Base-by-base conservation (phyloP, 2,888 invertebrate genomes). In the Rotaria macrura region DNA sequence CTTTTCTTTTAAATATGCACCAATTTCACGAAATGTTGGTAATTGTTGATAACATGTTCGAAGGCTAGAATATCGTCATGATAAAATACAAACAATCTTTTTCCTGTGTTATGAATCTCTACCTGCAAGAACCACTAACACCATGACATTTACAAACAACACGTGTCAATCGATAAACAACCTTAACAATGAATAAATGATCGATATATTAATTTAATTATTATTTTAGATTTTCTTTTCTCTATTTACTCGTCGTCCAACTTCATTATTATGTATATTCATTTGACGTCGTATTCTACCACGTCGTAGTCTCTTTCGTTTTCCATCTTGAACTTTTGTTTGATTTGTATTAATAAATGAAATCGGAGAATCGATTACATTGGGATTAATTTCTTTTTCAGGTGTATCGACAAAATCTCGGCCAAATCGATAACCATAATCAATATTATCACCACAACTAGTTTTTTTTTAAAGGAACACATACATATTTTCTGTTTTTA, bases 251-350 rank as follows among this genome's bases (percentile, higher is more conserved):
- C 96, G 93, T 90, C 98, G 92, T 23, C 98, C 98, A 57, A 97
- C 98, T 91, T 99, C 97, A 91, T 98, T 99, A 92, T 98, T 98
- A 91, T 97, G 97, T 85, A 97, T 92, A 89, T 98, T 97, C 96
- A 98, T 97, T 87, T 97, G 92, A 89, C 95, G 94, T 65, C 95
- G 92, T 2, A 95, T 96, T 85, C 83, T 83, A 0, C 29, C 40
- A 17, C 84, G 43, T 57, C 47, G 40, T 20, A 52, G 89, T 79
- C 85, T 38, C 57, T 54, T 52, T 20, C 54, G 57, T 55, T 55
- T 84, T 83, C 38, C 40, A 17, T 40, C 17, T 34, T 40, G 47
- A 83, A 23, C 1, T n/a, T 12, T 10, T 25, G 40, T 43, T 40
- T 86, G 55, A n/a, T 84, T 84, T 54, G 43, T 52, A 79, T 79